Conservation (phyloP, 2,888 invertebrate genomes). For the Ceramica pisi region DNA sequence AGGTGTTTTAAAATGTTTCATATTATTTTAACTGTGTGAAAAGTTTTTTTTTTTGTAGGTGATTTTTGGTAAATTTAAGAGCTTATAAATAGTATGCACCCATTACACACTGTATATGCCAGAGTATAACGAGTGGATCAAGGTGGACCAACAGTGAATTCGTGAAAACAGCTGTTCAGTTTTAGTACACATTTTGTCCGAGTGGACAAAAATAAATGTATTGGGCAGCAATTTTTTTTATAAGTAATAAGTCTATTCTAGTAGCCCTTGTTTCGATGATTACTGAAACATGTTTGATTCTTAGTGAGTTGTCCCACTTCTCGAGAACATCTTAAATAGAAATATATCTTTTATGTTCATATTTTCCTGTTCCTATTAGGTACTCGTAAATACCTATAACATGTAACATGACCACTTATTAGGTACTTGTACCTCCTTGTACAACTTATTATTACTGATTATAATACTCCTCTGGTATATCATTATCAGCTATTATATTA, state of each 20-base stretch:
- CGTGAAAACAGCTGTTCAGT: too few species aligned
- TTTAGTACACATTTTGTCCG: too few species aligned
- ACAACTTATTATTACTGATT: too few species aligned
- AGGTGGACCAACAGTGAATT: too few species aligned
- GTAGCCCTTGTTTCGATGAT: background rate
- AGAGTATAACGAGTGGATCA: too few species aligned
- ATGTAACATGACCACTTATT: background rate
- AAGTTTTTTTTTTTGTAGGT: background rate
- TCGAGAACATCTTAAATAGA: background rate
- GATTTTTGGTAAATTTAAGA: background rate
- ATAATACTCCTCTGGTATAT: background rate
- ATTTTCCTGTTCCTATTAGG: background rate
- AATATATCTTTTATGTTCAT: background rate
- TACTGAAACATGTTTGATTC: background rate
- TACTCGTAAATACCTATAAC: background rate
- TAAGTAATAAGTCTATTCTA: background rate
- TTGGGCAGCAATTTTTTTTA: too few species aligned
- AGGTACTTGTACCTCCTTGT: too few species aligned
- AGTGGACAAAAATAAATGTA: too few species aligned
- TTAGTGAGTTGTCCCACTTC: too few species aligned
- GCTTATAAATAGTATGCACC: too few species aligned
- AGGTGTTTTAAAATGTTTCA: conserved; percentile 12
- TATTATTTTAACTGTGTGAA: background rate
- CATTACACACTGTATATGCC: too few species aligned
- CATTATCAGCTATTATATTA: background rate